Evolutionary conservation across 2,888 invertebrate genomes (phyloP).

Genomic region (Lamellibrachia columna): DNA sequence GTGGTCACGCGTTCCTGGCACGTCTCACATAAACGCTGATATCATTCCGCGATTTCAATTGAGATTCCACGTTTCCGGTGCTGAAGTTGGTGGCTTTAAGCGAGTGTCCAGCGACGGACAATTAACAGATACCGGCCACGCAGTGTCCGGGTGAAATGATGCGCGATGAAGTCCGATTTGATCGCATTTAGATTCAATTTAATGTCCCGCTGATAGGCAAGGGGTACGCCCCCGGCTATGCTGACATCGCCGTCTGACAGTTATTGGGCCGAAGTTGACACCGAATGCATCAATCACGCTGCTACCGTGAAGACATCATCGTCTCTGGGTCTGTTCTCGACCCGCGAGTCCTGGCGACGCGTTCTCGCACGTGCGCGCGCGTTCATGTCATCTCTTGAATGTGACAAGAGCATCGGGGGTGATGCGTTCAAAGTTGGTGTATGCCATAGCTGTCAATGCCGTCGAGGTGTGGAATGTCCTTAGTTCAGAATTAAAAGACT

Average conservation of each 20-base stretch:
- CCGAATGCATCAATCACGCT: not conserved
- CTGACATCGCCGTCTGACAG: not conserved
- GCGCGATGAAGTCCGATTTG: not conserved
- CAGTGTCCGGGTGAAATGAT: slow-evolving; percentile 3
- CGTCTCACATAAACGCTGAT: not conserved
- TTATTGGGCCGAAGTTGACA: not conserved
- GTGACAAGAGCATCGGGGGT: no score
- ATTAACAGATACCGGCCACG: not conserved
- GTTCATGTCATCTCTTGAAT: no score
- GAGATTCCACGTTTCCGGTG: not conserved
- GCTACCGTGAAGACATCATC: not conserved
- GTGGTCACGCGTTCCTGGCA: not conserved
- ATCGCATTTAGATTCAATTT: slow-evolving; percentile 16
- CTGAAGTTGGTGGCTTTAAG: not conserved
- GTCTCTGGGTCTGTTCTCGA: not conserved
- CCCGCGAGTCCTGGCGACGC: not conserved
- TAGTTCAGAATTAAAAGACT: no score
- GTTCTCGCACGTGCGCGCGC: not conserved
- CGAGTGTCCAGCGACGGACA: slow-evolving; percentile 4
- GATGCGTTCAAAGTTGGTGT: no score
- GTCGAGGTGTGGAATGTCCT: no score
- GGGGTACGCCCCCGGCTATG: not conserved
- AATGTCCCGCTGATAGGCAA: not conserved
- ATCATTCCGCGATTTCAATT: not conserved
- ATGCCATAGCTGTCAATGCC: no score